phyloP scores from a whole-genome alignment of 2,113 vertebrate genomes.

The Halcyon malimbica region DNA sequence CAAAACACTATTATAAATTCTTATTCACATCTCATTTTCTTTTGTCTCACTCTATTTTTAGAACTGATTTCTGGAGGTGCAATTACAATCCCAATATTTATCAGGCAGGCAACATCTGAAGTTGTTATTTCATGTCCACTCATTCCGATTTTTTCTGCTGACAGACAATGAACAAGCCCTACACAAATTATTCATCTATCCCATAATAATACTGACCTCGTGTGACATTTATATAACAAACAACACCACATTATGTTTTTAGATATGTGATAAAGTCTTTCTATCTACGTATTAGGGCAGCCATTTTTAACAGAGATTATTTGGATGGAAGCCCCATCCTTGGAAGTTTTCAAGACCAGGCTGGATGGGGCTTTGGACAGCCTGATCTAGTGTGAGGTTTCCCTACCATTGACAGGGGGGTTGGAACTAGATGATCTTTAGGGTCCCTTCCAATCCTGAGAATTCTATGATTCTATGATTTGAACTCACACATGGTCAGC shows the following conservation, averaged over 20 bases:
- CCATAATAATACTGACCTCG: background rate
- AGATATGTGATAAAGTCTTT: background rate
- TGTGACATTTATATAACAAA: background rate
- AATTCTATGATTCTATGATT: too few species aligned
- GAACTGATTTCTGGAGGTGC: slow-evolving; percentile 35
- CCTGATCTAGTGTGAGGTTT: too few species aligned
- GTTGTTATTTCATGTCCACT: slow-evolving; percentile 36
- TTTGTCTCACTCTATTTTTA: slow-evolving; percentile 68
- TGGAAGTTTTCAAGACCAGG: too few species aligned
- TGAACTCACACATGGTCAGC: background rate
- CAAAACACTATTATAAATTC: slow-evolving; percentile 59
- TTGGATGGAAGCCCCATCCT: background rate
- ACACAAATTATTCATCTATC: background rate
- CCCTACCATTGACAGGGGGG: too few species aligned
- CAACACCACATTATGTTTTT: background rate
- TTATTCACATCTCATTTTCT: slow-evolving; percentile 50
- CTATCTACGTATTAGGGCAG: background rate
- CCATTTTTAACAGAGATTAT: background rate
- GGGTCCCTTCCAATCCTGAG: too few species aligned
- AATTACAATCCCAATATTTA: slow-evolving; percentile 30
- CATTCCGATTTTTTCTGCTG: slow-evolving; percentile 4
- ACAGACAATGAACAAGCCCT: background rate
- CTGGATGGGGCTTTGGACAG: too few species aligned
- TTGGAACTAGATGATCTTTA: too few species aligned
- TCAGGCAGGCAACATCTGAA: slow-evolving; percentile 37